Percentiles rank a stretch among this genome's conserved stretches.
These are phyloP conservation scores for Eptesicus fuscus DNA, from an alignment of 2,113 vertebrate genomes.

Conservation along the genomic window DNA sequence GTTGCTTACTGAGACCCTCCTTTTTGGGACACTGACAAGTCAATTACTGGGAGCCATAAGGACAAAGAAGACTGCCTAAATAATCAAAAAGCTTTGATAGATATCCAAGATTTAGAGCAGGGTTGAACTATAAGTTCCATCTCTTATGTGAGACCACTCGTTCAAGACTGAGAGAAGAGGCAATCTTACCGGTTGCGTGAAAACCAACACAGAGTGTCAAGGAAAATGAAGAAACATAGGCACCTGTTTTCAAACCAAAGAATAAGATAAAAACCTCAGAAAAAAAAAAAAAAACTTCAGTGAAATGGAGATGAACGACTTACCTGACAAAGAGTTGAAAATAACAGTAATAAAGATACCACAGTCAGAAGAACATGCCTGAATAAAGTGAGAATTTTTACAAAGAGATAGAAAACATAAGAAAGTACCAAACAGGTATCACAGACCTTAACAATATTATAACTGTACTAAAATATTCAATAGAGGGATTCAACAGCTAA, in stretches of 20 bases:
- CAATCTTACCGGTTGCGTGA: background rate
- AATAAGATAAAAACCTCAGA: background rate
- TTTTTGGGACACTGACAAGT: background rate
- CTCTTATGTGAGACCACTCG: background rate
- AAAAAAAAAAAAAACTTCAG: background rate
- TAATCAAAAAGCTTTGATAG: background rate
- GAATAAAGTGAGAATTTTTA: background rate
- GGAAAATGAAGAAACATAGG: background rate
- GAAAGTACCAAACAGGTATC: background rate
- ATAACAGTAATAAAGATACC: background rate
- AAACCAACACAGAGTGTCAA: background rate
- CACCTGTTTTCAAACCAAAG: background rate
- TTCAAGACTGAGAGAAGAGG: background rate
- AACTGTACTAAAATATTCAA: background rate
- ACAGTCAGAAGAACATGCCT: background rate
- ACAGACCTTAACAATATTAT: background rate
- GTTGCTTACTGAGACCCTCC: background rate
- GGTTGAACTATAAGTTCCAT: background rate
- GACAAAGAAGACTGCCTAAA: background rate
- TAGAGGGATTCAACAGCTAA: background rate
- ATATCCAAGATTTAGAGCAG: background rate
- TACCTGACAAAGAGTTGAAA: background rate
- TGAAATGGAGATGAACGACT: background rate
- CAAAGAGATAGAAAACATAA: background rate
- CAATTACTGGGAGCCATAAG: background rate